A percentile compares a stretch with the other conserved stretches of the same genome.
phyloP scores from a whole-genome alignment of 2,113 vertebrate genomes.

The Etia nguti region DNA sequence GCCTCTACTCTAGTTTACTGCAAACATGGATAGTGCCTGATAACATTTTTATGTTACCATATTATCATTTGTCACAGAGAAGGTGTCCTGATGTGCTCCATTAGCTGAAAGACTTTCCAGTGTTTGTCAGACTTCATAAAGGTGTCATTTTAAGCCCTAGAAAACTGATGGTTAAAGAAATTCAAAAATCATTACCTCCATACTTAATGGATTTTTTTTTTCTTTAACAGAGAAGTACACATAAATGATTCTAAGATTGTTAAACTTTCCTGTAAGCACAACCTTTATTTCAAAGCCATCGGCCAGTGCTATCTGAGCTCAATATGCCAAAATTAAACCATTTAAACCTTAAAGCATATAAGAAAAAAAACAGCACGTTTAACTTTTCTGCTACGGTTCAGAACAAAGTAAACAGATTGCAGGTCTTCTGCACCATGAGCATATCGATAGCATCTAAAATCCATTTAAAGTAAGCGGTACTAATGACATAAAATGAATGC shows the following conservation, averaged over 20 bases:
- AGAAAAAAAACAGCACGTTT: accelerated
- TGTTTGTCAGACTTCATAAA: neutral
- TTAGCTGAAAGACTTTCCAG: neutral
- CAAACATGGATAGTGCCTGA: neutral
- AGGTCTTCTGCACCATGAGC: neutral
- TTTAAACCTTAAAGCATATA: neutral
- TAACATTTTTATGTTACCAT: neutral
- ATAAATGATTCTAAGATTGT: neutral
- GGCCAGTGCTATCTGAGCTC: neutral
- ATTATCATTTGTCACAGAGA: neutral
- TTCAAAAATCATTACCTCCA: neutral
- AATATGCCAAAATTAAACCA: neutral
- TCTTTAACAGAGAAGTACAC: neutral
- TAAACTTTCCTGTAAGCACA: neutral
- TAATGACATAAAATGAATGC: slow-evolving; percentile 8
- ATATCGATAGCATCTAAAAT: slow-evolving; percentile 6
- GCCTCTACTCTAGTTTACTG: neutral
- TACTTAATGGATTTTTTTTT: neutral
- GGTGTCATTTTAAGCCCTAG: neutral
- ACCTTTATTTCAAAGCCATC: neutral
- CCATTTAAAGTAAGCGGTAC: neutral
- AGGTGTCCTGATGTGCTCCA: neutral
- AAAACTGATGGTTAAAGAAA: neutral
- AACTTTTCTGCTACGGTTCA: neutral
- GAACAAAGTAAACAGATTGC: neutral